These are phyloP conservation scores for Pseudachorutes palmiensis DNA, from an alignment of 1,140 invertebrate species.

Conservation along the genomic window DNA sequence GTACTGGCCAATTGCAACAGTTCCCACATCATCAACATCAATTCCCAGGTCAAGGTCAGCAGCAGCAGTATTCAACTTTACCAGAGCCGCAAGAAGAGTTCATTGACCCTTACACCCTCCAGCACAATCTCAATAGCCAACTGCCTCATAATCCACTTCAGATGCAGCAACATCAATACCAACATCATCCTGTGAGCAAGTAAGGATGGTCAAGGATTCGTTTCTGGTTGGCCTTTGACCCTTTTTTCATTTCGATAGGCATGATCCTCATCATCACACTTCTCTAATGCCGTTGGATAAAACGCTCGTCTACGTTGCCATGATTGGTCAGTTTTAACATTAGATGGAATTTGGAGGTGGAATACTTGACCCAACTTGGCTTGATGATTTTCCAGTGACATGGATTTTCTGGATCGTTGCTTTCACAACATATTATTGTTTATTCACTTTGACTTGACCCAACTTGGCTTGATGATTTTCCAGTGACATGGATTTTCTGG, in stretches of 20 bases:
- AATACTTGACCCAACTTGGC: background rate
- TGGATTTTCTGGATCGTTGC: slow-evolving; percentile 33
- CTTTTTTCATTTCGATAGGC: background rate
- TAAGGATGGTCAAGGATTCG: background rate
- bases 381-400: slow-evolving; percentile 11
- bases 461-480: too few relatives aligned
- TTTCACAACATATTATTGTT: slow-evolving; percentile 10
- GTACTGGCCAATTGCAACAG: background rate
- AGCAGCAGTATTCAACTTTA: background rate
- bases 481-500: slow-evolving; percentile 34
- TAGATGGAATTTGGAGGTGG: too few relatives aligned
- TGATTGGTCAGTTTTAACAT: slow-evolving; percentile 15
- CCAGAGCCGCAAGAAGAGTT: background rate
- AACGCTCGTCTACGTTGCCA: slow-evolving; percentile 20
- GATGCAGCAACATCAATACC: background rate
- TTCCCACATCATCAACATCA: background rate
- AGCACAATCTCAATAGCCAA: slow-evolving; percentile 10
- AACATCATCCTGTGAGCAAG: slow-evolving; percentile 1
- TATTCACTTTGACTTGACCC: background rate
- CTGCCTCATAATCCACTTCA: background rate
- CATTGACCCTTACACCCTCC: slow-evolving; percentile 4
- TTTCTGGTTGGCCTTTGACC: too few relatives aligned
- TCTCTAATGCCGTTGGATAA: slow-evolving; percentile 29
- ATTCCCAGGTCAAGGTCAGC: background rate
- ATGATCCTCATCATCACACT: background rate